These are phyloP conservation scores for Carassius carassius DNA, from an alignment of 2,113 vertebrate species.

Conservation along the genomic window DNA sequence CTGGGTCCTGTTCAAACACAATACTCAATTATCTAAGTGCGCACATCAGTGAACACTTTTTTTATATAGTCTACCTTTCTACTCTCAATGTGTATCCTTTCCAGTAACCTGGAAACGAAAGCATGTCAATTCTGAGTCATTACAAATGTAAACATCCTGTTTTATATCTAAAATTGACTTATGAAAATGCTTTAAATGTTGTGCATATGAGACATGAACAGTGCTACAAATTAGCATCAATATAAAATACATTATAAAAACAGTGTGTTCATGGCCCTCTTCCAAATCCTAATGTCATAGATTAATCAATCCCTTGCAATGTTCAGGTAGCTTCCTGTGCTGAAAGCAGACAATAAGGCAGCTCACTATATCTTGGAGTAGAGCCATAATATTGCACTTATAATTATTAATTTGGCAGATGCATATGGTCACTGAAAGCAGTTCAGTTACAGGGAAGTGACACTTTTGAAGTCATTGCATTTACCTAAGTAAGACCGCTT, in stretches of 20 bases:
- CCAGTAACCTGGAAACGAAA: constrained; percentile 71
- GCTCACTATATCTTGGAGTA: background rate
- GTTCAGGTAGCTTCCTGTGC: background rate
- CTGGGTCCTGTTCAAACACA: constrained; percentile 56
- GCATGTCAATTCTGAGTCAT: constrained; percentile 50
- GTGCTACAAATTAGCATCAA: background rate
- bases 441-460: background rate
- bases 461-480: no score
- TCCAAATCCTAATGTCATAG: background rate
- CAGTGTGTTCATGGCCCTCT: background rate
- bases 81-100: constrained; percentile 68
- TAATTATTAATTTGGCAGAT: background rate
- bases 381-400: background rate
- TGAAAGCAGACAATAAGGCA: background rate
- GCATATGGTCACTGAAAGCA: background rate
- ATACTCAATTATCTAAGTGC: constrained; percentile 54
- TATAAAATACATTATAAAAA: background rate
- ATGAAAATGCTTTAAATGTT: background rate
- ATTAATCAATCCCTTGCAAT: background rate
- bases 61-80: constrained; percentile 49
- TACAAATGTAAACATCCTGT: constrained; percentile 4
- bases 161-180: background rate
- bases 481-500: no score
- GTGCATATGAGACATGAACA: background rate
- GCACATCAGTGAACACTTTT: constrained; percentile 37